Evolutionary conservation across 2,888 invertebrate genomes (phyloP).

Genomic region (Lepas anatifera): DNA sequence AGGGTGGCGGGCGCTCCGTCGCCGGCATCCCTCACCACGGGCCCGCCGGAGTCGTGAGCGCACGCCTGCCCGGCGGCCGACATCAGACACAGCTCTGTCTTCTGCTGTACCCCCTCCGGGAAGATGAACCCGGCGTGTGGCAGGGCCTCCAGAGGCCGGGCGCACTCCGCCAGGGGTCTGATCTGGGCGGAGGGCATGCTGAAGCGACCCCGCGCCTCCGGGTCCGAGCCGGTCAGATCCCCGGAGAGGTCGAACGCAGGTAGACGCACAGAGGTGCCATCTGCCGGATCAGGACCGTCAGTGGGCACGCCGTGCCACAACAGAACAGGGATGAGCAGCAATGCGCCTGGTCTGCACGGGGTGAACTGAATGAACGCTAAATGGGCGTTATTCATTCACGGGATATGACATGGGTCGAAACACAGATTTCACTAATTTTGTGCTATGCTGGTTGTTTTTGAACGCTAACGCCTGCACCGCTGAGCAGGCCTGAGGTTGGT

Average conservation of each 20-base stretch:
- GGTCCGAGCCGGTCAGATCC: background rate
- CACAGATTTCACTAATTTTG: too few relatives aligned
- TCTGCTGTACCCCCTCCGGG: background rate
- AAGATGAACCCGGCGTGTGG: constrained; percentile 8
- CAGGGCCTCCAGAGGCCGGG: background rate
- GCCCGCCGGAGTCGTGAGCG: constrained; percentile 2
- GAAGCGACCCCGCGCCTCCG: background rate
- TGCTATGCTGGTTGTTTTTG: too few relatives aligned
- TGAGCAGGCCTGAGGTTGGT: too few relatives aligned
- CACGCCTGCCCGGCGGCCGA: background rate
- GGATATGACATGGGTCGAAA: too few relatives aligned
- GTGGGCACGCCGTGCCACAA: too few relatives aligned
- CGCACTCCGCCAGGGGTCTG: background rate
- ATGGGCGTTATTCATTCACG: too few relatives aligned
- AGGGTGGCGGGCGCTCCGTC: background rate
- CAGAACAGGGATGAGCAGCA: too few relatives aligned
- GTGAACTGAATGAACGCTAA: too few relatives aligned
- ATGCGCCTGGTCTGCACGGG: too few relatives aligned
- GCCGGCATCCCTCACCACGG: background rate
- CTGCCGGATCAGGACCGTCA: too few relatives aligned
- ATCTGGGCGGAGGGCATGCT: background rate
- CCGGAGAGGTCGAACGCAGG: background rate
- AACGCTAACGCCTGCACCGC: too few relatives aligned
- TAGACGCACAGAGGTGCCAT: background rate
- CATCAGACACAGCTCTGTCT: background rate